Conservation (phyloP, 30 jellyfish, hydroid and myxozoan genomes). For the Aurelia aurita complex sp. Pacific region DNA sequence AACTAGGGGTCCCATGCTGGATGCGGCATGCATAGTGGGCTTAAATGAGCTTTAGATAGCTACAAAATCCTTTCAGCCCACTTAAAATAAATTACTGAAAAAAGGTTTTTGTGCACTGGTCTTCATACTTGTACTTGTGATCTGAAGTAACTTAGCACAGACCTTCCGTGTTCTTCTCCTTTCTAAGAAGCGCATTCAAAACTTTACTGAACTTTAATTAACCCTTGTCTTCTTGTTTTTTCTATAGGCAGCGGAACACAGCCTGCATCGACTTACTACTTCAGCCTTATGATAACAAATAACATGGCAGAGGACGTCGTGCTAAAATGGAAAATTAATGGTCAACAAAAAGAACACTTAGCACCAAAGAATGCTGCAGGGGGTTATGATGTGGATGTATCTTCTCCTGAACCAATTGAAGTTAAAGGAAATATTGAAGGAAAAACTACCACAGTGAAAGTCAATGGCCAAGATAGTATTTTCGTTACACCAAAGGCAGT, state of each 20-base stretch:
- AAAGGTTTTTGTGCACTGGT: too few species aligned
- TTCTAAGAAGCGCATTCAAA: too few species aligned
- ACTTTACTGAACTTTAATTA: too few species aligned
- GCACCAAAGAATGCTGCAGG: constrained; percentile 26
- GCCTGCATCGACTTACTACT: constrained; percentile 6
- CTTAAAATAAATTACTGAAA: too few species aligned
- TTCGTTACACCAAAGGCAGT: constrained; percentile 49
- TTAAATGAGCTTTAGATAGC: too few species aligned
- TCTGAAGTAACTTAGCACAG: too few species aligned
- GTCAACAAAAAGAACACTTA: constrained; percentile 13
- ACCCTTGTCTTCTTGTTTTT: too few species aligned
- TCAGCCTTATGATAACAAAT: not conserved
- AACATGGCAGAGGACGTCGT: not conserved
- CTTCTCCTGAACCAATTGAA: constrained; percentile 42
- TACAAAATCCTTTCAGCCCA: too few species aligned
- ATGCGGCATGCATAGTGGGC: too few species aligned
- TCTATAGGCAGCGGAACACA: constrained; percentile 24
- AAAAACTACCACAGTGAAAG: constrained; percentile 18
- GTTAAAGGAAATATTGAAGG: constrained; percentile 55
- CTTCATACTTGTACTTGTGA: too few species aligned
- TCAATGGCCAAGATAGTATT: constrained; percentile 51
- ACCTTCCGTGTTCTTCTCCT: too few species aligned
- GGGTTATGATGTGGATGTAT: constrained; percentile 10
- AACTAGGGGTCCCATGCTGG: too few species aligned
- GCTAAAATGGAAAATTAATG: not conserved